phyloP scores from a whole-genome alignment of 2,888 invertebrate genomes.

The Crioceris asparagi region DNA sequence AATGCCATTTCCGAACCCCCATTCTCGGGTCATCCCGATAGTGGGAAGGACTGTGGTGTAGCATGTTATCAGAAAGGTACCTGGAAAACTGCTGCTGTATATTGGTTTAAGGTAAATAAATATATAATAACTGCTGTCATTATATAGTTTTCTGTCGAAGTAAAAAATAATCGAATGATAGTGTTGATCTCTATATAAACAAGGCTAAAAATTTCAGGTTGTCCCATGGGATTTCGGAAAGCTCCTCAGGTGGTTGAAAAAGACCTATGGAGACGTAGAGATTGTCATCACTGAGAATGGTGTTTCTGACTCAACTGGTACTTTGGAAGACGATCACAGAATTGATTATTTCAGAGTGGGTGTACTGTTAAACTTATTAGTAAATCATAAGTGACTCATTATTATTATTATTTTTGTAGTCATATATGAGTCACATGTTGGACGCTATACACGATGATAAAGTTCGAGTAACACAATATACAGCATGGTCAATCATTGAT shows the following conservation, averaged over 20 bases:
- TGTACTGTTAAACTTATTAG: not conserved
- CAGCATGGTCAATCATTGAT: slow-evolving; percentile 51
- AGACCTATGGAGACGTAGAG: slow-evolving; percentile 46
- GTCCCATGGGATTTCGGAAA: slow-evolving; percentile 51
- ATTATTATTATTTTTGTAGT: slow-evolving; percentile 8
- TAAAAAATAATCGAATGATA: not conserved
- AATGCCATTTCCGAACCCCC: slow-evolving; percentile 7
- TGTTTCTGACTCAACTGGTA: slow-evolving; percentile 42
- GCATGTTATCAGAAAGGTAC: slow-evolving; percentile 13
- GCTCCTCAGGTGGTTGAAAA: slow-evolving; percentile 48
- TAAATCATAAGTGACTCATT: not conserved
- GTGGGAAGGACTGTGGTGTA: slow-evolving; percentile 16
- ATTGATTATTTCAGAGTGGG: slow-evolving; percentile 42
- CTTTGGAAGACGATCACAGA: slow-evolving; percentile 44
- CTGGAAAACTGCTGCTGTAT: slow-evolving; percentile 39
- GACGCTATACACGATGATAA: slow-evolving; percentile 25
- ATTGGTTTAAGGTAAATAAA: slow-evolving; percentile 27
- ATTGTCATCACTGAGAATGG: slow-evolving; percentile 53
- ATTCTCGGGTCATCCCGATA: slow-evolving; percentile 8
- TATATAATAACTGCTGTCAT: not conserved
- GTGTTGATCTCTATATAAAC: not conserved
- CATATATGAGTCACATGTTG: slow-evolving; percentile 26
- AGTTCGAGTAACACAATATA: slow-evolving; percentile 43
- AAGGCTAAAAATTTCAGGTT: slow-evolving; percentile 37
- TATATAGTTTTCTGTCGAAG: not conserved